Evolutionary conservation across 2,113 vertebrate species (phyloP), one percentile per base, ranked within the genome.

Genomic region (Bettongia penicillata): DNA sequence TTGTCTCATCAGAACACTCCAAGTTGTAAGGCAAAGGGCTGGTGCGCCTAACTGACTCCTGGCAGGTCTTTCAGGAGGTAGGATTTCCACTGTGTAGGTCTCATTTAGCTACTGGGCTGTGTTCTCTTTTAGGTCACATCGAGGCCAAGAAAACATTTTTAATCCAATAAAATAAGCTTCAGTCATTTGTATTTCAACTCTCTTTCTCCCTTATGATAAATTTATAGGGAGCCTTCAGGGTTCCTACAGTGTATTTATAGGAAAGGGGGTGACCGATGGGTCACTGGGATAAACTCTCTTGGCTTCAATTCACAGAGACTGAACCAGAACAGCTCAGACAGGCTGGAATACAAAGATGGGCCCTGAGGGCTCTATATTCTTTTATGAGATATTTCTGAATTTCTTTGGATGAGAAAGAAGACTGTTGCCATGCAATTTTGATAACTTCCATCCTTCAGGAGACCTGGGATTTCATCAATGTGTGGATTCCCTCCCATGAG

Each of bases 151-250:
- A 43, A 84, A 84, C 68, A 84, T 84, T 84, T 84, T 84, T 84
- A 84, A 84, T 84, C 68, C 68, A 84, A 84, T 84, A 84, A 84
- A 84, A 84, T 84, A 84, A 84, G 19, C 19, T 84, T 84, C 68
- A 84, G n/a, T 84, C 68, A 43, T 84, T 84, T 84, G 68, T 84
- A 43, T 43, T 84, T 84, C 68, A 84, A 43, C 68, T 84, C 12
- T 37, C 68, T 84, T 84, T 84, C n/a, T 84, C n/a, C 68, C n/a
- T 84, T 84, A 84, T 84, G n/a, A 84, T 84, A 84, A 84, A 84
- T 84, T 84, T 84, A 43, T 43, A 84, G 68, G 68, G 37, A 84
- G 68, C 68, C 68, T 84, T 84, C 68, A 84, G 68, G 68, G 68
- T 37, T 84, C 68, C 68, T 43, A n/a, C 7, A 84, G n/a, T 84